Conservation (phyloP, 2,113 vertebrate species). For the Chaetodon trifascialis region DNA sequence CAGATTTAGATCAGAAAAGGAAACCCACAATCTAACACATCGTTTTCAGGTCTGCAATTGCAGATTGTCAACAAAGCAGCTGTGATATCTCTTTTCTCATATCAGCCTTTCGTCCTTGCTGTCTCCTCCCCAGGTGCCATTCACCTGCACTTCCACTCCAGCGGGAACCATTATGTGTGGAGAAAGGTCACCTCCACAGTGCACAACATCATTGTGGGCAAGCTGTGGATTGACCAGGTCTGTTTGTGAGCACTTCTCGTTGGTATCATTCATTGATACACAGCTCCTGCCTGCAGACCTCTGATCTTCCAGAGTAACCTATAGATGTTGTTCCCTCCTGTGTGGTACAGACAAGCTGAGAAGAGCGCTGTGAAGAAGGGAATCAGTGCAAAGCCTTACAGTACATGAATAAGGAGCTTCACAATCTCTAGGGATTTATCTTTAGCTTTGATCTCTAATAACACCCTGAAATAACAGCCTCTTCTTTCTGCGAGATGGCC, state of each 20-base stretch:
- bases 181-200: conserved; percentile 98
- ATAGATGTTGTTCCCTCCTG: neutral
- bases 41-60: neutral
- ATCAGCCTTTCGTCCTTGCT: conserved; percentile 3
- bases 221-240: conserved; percentile 99
- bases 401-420: conserved; percentile 46
- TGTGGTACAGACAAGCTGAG: conserved; percentile 13
- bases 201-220: conserved; percentile 99
- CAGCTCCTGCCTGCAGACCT: neutral
- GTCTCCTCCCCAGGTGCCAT: conserved; percentile 88
- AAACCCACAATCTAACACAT: neutral
- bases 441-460: conserved; percentile 69
- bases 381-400: conserved; percentile 40
- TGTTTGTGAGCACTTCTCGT: conserved; percentile 43
- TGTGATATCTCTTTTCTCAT: conserved; percentile 18
- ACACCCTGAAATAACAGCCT: conserved; percentile 56
- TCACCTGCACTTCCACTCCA: conserved; percentile 94
- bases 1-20: neutral
- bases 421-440: conserved; percentile 59
- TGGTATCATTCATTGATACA: neutral
- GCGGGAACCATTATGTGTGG: conserved; percentile 97
- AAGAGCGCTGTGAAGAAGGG: conserved; percentile 7
- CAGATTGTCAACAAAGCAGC: neutral
- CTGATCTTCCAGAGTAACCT: neutral
- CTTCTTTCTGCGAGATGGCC: conserved; percentile 50